Evolutionary conservation across 2,888 invertebrate genomes (phyloP), one percentile per base, ranked within the genome.

Genomic region (Bellardia pandia): DNA sequence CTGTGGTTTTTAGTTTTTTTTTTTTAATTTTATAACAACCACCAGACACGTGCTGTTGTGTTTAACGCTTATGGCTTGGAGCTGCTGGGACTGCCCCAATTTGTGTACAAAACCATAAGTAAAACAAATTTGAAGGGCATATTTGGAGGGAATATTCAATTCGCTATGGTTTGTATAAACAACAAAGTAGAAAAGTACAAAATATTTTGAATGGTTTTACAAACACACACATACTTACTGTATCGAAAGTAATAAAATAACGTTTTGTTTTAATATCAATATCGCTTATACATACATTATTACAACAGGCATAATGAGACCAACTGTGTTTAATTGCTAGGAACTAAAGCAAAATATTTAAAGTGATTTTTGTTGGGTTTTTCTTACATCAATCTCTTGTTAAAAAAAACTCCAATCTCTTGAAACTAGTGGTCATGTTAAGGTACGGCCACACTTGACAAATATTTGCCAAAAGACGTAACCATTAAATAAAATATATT

Each of bases 81-180:
- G 51, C 42, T 76, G 51, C 30, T 79, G 74, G 82, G 79, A 79
- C 78, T 86, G 83, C 76, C 84, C 79, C 84, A 87, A 78, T 81
- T 77, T 68, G 30, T 76, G 53, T 69, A 76, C 16, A 42, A 75
- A 75, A 60, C 16, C 40, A 74, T 37, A 82, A 60, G 60, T 45
- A 68, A 82, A 53, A 6, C 14, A 0, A 76, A 48, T 62, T 60
- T 77, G 81, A 76, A 76, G 81, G 81, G 69, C 77, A 71, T 3
- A 13, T 58, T 78, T 64, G 42, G 14, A 62, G 77, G 16, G 40
- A 42, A 45, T 2, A 37, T 37, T 37, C 37, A 23, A 68, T 79
- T 72, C n/a, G 48, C 62, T 77, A 68, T 3, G 33, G 33, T 66
- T 58, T 71, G 11, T 51, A 53, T 45, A 37, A 42, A 51, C 72